phyloP scores from a whole-genome alignment of 2,888 invertebrate genomes.

The Torymus aiolomorphi region DNA sequence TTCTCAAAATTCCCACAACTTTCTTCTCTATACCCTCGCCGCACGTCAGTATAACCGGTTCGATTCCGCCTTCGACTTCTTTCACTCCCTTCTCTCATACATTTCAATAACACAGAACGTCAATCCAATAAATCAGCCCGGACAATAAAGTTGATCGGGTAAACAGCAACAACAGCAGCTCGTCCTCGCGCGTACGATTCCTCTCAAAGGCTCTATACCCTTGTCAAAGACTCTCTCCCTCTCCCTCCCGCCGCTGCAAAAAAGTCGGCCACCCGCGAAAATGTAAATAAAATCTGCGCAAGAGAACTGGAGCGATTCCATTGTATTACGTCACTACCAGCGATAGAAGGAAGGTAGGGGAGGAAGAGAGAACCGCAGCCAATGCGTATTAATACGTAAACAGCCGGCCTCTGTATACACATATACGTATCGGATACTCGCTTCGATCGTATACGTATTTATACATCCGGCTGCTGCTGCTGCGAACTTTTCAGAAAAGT shows the following conservation, averaged over 20 bases:
- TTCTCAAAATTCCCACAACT: too few species aligned
- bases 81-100: slow-evolving; percentile 8
- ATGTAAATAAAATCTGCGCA: slow-evolving; percentile 43
- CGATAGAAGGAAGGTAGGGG: background rate
- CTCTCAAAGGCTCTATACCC: slow-evolving; percentile 1
- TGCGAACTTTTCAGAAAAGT: too few species aligned
- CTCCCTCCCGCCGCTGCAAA: too few species aligned
- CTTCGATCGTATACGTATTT: background rate
- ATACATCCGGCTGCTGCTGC: background rate
- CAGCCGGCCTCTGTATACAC: background rate
- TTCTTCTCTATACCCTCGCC: too few species aligned
- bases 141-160: slow-evolving; percentile 40
- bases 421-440: background rate
- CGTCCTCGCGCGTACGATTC: background rate
- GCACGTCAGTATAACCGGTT: too few species aligned
- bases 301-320: slow-evolving; percentile 25
- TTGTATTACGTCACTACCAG: slow-evolving; percentile 6
- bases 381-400: slow-evolving; percentile 14
- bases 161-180: slow-evolving; percentile 20
- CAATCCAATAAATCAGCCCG: slow-evolving; percentile 38
- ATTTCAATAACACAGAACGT: slow-evolving; percentile 44
- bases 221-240: slow-evolving; percentile 8
- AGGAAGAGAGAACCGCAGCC: background rate
- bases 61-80: too few species aligned
- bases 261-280: slow-evolving; percentile 1